phyloP scores from a whole-genome alignment of 2,888 invertebrate genomes.

The Campoletis raptor region DNA sequence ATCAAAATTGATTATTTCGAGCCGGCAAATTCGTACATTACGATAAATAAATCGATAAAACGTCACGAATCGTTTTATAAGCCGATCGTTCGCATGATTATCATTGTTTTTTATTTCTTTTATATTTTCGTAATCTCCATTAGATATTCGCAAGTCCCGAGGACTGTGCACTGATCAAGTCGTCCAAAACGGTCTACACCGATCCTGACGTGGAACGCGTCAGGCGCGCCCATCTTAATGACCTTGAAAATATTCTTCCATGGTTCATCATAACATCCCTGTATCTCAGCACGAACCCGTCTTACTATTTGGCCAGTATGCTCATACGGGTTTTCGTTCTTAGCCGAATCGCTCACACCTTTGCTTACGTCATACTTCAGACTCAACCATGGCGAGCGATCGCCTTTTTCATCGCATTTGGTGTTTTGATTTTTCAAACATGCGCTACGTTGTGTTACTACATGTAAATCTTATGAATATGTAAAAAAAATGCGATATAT shows the following conservation, averaged over 20 bases:
- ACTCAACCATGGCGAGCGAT: conserved; percentile 86
- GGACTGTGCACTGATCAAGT: conserved; percentile 69
- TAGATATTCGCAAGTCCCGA: conserved; percentile 79
- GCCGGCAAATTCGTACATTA: background rate
- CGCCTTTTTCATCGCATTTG: conserved; percentile 82
- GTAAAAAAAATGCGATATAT: background rate
- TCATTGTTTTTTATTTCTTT: background rate
- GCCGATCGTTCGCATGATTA: background rate
- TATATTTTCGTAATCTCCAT: conserved; percentile 27
- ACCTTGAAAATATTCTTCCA: conserved; percentile 87
- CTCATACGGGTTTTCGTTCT: conserved; percentile 86
- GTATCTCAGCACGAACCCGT: conserved; percentile 86
- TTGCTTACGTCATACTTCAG: conserved; percentile 85
- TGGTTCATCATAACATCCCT: conserved; percentile 86
- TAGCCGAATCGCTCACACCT: conserved; percentile 85
- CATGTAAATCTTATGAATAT: background rate
- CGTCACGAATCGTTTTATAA: background rate
- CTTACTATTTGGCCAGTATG: conserved; percentile 83
- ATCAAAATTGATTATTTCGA: background rate
- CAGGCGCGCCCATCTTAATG: conserved; percentile 87
- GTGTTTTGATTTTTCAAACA: conserved; percentile 84
- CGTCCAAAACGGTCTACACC: conserved; percentile 69
- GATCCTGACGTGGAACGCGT: conserved; percentile 86
- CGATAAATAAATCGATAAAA: background rate
- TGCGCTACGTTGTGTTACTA: conserved; percentile 54